These are phyloP conservation scores for Pelagia noctiluca DNA, from an alignment of 30 jellyfish, hydroid and myxozoan genomes.

Conservation along the genomic window DNA sequence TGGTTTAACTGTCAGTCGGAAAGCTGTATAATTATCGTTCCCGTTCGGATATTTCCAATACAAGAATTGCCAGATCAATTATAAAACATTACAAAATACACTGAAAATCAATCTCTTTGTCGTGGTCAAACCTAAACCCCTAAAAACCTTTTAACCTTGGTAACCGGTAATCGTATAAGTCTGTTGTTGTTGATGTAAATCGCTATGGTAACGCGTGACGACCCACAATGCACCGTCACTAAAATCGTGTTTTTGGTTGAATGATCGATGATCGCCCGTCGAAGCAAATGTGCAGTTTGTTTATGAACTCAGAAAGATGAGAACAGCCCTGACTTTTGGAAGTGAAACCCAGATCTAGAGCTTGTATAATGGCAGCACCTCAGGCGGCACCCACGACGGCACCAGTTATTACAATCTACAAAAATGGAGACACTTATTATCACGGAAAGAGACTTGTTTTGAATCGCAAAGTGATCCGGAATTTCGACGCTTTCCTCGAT, in stretches of 20 bases:
- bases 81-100: no score
- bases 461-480: conserved; percentile 84
- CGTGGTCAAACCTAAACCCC: no score
- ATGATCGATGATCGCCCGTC: background rate
- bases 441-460: conserved; percentile 84
- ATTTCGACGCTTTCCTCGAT: conserved; percentile 85
- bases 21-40: no score
- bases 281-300: conserved; percentile 66
- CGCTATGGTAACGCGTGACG: background rate
- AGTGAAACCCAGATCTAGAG: no score
- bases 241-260: background rate
- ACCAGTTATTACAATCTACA: conserved; percentile 77
- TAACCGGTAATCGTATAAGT: no score
- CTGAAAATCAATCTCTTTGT: no score
- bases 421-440: conserved; percentile 85
- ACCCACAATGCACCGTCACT: conserved; percentile 1
- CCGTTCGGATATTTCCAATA: no score
- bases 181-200: conserved; percentile 6
- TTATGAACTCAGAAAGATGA: background rate
- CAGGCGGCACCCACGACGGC: no score
- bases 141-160: no score
- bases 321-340: no score
- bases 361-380: conserved; percentile 71
- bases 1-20: no score
- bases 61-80: no score